These are phyloP conservation scores for Hermetia illucens DNA, from an alignment of 1,140 invertebrate genomes.

Conservation along the genomic window DNA sequence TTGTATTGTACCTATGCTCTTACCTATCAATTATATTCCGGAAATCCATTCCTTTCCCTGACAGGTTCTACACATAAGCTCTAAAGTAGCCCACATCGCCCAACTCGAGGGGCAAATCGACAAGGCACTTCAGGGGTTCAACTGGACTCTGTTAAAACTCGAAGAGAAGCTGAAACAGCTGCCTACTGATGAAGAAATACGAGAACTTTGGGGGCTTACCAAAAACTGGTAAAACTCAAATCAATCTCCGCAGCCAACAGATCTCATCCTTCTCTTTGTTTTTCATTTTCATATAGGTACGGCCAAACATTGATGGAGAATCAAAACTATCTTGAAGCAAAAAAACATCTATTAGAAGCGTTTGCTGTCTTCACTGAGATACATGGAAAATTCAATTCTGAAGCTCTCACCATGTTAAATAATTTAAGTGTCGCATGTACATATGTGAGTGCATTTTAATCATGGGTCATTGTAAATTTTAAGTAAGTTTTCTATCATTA, in stretches of 20 bases:
- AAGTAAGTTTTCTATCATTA: not conserved
- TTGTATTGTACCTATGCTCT: no score
- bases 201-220: constrained; percentile 35
- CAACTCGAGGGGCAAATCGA: constrained; percentile 41
- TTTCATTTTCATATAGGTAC: constrained; percentile 70
- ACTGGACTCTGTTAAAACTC: constrained; percentile 53
- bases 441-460: constrained; percentile 14
- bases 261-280: constrained; percentile 58
- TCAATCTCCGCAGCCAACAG: constrained; percentile 40
- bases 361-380: constrained; percentile 48
- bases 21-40: not conserved
- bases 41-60: no score
- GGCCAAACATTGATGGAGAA: constrained; percentile 55
- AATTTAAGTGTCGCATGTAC: constrained; percentile 67
- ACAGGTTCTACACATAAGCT: constrained; percentile 34
- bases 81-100: constrained; percentile 50
- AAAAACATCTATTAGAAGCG: constrained; percentile 51
- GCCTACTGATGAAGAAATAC: constrained; percentile 18
- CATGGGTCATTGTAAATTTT: not conserved
- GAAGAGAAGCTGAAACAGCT: constrained; percentile 28
- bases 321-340: constrained; percentile 46
- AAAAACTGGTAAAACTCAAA: constrained; percentile 50
- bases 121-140: constrained; percentile 55
- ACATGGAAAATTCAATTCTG: constrained; percentile 51
- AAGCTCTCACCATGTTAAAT: constrained; percentile 67